Conservation (phyloP, 2,797 vertebrate species). For the Xyrichtys novacula region DNA sequence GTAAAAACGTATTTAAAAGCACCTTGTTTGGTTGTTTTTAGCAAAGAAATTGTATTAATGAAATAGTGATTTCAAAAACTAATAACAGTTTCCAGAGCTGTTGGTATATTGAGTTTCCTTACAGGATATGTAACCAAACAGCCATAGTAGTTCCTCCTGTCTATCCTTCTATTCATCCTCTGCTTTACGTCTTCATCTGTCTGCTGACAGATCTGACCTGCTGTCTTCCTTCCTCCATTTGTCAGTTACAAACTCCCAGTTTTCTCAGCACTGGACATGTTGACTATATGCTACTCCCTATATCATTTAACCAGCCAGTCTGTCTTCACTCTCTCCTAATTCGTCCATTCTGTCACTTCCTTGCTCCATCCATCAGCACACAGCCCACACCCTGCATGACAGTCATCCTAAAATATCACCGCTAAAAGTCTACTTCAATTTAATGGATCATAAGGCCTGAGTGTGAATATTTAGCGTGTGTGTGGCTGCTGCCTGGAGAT, state of each 20-base stretch:
- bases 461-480: slow-evolving; percentile 69
- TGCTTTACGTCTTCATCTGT: slow-evolving; percentile 1
- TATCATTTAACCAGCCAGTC: slow-evolving; percentile 36
- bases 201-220: neutral
- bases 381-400: slow-evolving; percentile 25
- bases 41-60: no score
- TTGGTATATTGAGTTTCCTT: no score
- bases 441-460: slow-evolving; percentile 74
- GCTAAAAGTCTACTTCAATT: slow-evolving; percentile 75
- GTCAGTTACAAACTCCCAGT: slow-evolving; percentile 32
- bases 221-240: slow-evolving; percentile 12
- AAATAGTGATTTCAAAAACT: no score
- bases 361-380: slow-evolving; percentile 60
- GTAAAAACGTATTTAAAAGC: no score
- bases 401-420: slow-evolving; percentile 72
- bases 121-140: no score
- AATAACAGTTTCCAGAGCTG: no score
- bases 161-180: slow-evolving; percentile 4
- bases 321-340: slow-evolving; percentile 41
- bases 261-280: slow-evolving; percentile 10
- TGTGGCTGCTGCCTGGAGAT: slow-evolving; percentile 64
- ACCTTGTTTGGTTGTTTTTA: no score
- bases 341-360: slow-evolving; percentile 55
- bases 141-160: no score
- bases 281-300: slow-evolving; percentile 1